Percentiles rank a stretch among this genome's conserved stretches.
These are phyloP conservation scores for Peribatodes rhomboidaria DNA, from an alignment of 2,888 invertebrate genomes.

Conservation along the genomic window DNA sequence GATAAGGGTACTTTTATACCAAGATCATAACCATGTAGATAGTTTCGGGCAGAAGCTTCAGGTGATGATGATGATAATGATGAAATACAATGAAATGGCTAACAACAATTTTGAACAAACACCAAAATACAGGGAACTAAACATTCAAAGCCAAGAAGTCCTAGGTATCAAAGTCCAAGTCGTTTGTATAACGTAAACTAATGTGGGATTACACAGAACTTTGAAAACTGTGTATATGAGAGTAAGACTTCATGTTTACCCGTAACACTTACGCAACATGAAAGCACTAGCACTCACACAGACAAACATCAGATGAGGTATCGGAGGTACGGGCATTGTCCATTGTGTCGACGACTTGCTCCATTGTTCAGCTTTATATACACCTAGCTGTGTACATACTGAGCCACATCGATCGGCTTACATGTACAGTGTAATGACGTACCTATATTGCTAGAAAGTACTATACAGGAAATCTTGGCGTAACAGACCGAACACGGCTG, in stretches of 20 bases:
- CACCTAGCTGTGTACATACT: conserved; percentile 46
- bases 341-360: conserved; percentile 79
- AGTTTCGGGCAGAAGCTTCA: neutral
- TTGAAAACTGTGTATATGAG: conserved; percentile 36
- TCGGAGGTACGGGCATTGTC: conserved; percentile 80
- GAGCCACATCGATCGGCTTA: conserved; percentile 70
- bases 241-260: conserved; percentile 50
- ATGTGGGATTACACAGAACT: conserved; percentile 41
- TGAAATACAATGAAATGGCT: conserved; percentile 3
- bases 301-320: conserved; percentile 75
- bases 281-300: conserved; percentile 67
- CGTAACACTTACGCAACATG: conserved; percentile 67
- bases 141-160: conserved; percentile 18
- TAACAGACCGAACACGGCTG: conserved; percentile 17
- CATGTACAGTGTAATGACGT: conserved; percentile 70
- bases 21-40: neutral
- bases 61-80: neutral
- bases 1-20: too few relatives aligned
- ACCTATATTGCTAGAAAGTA: conserved; percentile 58
- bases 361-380: conserved; percentile 79
- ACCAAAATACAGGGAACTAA: conserved; percentile 8
- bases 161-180: conserved; percentile 33
- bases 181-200: conserved; percentile 35
- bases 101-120: conserved; percentile 8
- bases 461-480: conserved; percentile 40